Evolutionary conservation across 2,113 vertebrate species (phyloP).

Genomic region (Mustela nigripes): DNA sequence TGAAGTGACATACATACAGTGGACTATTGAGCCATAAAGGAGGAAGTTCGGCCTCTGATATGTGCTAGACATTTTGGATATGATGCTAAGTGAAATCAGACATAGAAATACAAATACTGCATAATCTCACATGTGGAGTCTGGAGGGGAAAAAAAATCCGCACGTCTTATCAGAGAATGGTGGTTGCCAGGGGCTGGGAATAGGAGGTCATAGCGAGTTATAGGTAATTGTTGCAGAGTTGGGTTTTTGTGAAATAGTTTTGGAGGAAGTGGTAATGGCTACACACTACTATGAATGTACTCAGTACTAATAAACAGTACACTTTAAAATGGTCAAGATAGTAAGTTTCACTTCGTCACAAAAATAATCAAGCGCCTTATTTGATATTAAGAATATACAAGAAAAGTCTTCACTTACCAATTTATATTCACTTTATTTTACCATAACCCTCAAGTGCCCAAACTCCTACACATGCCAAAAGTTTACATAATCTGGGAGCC

Average conservation of each 20-base stretch:
- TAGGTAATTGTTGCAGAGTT: neutral
- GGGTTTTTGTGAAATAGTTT: neutral
- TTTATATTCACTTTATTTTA: conserved; percentile 45
- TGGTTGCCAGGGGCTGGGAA: neutral
- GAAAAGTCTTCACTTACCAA: neutral
- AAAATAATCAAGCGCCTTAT: neutral
- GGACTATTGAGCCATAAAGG: neutral
- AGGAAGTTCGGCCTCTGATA: neutral
- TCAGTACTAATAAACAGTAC: neutral
- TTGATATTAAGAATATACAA: conserved; percentile 16
- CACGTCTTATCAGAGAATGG: neutral
- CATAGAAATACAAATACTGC: neutral
- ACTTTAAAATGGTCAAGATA: neutral
- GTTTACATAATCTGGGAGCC: neutral
- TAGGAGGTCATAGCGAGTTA: neutral
- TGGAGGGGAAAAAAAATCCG: neutral
- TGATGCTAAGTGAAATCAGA: neutral
- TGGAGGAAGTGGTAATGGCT: neutral
- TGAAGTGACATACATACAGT: neutral
- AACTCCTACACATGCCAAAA: neutral
- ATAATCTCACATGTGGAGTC: neutral
- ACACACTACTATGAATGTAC: neutral
- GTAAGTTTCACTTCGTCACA: neutral
- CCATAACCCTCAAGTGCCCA: neutral
- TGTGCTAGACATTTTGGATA: neutral